Percentiles rank a stretch among this genome's conserved stretches.
Evolutionary conservation across 2,113 vertebrate species (phyloP).

Genomic region (Enhydra lutris): DNA sequence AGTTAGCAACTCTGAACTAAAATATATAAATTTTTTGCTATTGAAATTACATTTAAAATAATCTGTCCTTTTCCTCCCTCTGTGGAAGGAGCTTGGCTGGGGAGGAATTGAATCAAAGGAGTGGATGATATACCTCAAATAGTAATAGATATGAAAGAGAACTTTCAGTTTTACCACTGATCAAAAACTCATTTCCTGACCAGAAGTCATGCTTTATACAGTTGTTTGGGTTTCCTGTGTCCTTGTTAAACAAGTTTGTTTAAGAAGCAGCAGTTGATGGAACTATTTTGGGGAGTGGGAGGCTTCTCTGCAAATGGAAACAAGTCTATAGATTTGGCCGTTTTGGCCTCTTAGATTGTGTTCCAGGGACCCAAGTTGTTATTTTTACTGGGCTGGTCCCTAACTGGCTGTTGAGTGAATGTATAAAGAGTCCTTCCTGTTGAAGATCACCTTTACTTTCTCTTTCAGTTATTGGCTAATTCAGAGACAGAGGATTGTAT

Average conservation of each 20-base stretch:
- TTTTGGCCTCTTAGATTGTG: not conserved
- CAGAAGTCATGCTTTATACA: slow-evolving; percentile 43
- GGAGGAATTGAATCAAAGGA: slow-evolving; percentile 22
- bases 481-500: not conserved
- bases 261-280: not conserved
- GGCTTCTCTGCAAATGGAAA: not conserved
- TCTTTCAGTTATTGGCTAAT: not conserved
- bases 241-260: slow-evolving; percentile 1
- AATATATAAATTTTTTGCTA: not conserved
- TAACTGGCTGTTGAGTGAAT: not conserved
- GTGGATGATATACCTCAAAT: not conserved
- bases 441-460: not conserved
- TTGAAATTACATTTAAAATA: slow-evolving; percentile 1
- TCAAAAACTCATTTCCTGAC: slow-evolving; percentile 55
- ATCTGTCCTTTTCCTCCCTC: not conserved
- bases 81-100: not conserved
- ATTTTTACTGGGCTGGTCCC: not conserved
- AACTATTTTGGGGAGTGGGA: not conserved
- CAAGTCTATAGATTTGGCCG: not conserved
- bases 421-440: not conserved
- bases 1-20: not conserved
- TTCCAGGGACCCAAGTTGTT: not conserved
- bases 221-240: slow-evolving; percentile 20
- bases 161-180: slow-evolving; percentile 34
- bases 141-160: slow-evolving; percentile 4